Base-by-base conservation (phyloP, 2,888 invertebrate species). In the Leucophenga maculata region DNA sequence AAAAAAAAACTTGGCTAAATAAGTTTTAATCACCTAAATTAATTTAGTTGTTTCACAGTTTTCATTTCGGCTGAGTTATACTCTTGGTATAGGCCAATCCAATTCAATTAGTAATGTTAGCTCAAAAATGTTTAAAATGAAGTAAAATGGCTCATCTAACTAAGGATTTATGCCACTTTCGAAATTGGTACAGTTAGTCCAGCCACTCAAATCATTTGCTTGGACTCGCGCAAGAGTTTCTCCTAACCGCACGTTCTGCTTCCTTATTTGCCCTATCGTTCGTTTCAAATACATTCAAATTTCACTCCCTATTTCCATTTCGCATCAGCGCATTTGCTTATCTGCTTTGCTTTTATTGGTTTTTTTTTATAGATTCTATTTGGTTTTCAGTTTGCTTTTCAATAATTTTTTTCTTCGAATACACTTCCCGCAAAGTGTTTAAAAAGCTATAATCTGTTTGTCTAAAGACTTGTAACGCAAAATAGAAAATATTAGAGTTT, bases 271-370 rank as follows among this genome's bases (percentile, higher is more conserved):
- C 22, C 18, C 18, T 54, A 54, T 18, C 22, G 18, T 9, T 18
- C 54, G 6, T 54, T 54, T 39, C 39, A 39, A 39, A 39, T 39
- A 39, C 26, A 26, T 26, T 3, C 2, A 4, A 4, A 26, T 39
- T 39, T 39, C 8, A 39, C 39, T 39, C 39, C 39, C 1, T 9
- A 39, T 8, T 50, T n/a, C n/a, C 50, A n/a, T 50, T 50, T 50
- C 50, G 50, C n/a, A 2, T 50, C 18, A 18, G 6, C 22, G 22
- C 62, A 48, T 64, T 64, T 65, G 65, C 65, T 65, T 65, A 65
- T 65, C 65, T 46, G 62, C 48, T 65, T 65, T 65, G n/a, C 52
- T 39, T 65, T 65, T 65, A 52, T 52, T 65, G 52, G 65, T 31
- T 31, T 52, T 39, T 31, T 52, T 65, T 50, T 52, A 65, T 54